Evolutionary conservation across 2,113 vertebrate species (phyloP).

Genomic region (Esox niger): DNA sequence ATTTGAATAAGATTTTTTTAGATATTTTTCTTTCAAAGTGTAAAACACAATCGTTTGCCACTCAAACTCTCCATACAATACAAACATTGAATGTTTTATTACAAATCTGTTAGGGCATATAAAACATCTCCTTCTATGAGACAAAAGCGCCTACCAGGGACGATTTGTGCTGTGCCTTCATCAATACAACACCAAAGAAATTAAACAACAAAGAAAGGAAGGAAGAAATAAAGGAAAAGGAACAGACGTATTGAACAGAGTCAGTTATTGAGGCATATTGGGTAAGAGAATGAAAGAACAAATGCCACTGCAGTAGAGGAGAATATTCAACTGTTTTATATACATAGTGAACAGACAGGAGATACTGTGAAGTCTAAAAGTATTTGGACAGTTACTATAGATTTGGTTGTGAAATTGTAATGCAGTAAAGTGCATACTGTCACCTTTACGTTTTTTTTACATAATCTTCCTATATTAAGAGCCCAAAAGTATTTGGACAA

Average conservation of each 20-base stretch:
- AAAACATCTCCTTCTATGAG: constrained; percentile 59
- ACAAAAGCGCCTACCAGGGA: constrained; percentile 45
- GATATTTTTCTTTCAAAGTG: constrained; percentile 49
- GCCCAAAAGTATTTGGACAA: no score
- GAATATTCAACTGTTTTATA: constrained; percentile 50
- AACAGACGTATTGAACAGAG: constrained; percentile 43
- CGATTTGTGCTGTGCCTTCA: constrained; percentile 42
- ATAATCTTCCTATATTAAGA: no score
- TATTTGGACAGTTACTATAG: no score
- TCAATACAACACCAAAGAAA: constrained; percentile 16
- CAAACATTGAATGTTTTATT: constrained; percentile 63
- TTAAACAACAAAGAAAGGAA: constrained; percentile 18
- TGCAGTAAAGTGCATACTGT: no score
- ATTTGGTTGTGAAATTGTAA: no score
- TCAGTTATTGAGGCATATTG: constrained; percentile 52
- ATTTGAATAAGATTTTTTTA: constrained; percentile 39
- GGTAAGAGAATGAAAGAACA: constrained; percentile 34
- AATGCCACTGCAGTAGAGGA: constrained; percentile 37
- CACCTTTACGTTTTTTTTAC: no score
- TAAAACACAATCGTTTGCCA: constrained; percentile 47
- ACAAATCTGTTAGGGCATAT: constrained; percentile 69
- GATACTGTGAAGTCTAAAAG: constrained; percentile 30
- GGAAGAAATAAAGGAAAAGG: constrained; percentile 19
- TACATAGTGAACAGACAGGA: constrained; percentile 52
- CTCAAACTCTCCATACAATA: constrained; percentile 52